Evolutionary conservation across 2,113 vertebrate genomes (phyloP), one percentile per base, ranked within the genome.

Genomic region (Chaetura pelagica): DNA sequence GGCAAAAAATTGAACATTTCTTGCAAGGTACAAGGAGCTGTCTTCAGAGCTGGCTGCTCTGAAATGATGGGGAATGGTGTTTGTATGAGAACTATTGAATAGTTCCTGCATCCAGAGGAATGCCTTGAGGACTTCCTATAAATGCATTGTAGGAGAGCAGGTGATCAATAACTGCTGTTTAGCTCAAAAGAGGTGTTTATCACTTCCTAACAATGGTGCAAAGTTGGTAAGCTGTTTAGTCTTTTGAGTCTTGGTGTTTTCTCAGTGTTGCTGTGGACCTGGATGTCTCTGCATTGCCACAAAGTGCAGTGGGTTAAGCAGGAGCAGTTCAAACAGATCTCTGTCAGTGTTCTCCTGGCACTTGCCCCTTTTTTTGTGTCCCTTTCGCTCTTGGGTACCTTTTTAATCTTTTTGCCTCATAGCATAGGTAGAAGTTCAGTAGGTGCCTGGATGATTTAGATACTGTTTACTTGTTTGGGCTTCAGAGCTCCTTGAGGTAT

Each of bases 121-220:
- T 0, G 2, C 84, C 95, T 84, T 69, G 71, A 93, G 78, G 59
- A 10, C 40, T 85, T 93, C 35, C 58, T 82, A 73, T 90, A 90
- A 92, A 64, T 38, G 62, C 7, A 3, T 69, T 85, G 3, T 10
- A 54, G 62, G 42, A 85, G 46, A 30, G 29, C 66, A 69, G 32
- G 44, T 76, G 82, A 93, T 94, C 92, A 85, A 73, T 96, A 88
- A 51, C 20, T 58, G 54, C 62, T 58, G 85, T 91, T 88, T 90
- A 66, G 27, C 78, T 79, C 2, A 2, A 76, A 97, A 93, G 82
- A 88, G 71, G 85, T 72, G 42, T 92, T 90, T 85, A n/a, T 82
- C 2, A 1, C 58, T 93, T 91, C 54, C 72, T 74, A 73, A 63
- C 84, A 73, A 62, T 35, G 40, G 4, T 17, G 12, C 2, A 5